Base-by-base conservation (phyloP, 2,797 vertebrate genomes). In the Esox lucius region DNA sequence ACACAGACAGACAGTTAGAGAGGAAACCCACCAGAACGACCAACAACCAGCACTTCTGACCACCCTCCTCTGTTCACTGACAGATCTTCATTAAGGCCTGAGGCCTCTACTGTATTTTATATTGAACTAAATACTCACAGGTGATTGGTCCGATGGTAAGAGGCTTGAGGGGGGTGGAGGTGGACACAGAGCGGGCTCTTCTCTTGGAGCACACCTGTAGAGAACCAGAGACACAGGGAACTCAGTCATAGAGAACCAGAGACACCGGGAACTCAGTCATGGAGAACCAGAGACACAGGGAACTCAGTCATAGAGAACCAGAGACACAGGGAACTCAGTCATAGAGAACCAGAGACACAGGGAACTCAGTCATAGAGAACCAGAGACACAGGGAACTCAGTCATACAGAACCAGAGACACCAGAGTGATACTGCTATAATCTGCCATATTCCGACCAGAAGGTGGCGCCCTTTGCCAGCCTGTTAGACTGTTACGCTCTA, bases 111-210 rank as follows among this genome's bases (percentile, higher is more conserved):
- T 9, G 9, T 67, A 67, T n/a, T 35, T 22, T 11, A 39, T 7
- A 28, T 19, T 22, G 26, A 67, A 4, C 9, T 16, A 13, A 48
- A 70, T 53, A 78, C 71, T 78, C 71, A 81, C 80, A 73, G 22
- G 13, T 61, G 53, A 81, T 81, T 71, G 80, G 80, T 2, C 80
- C 76, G 12, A 78, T 39, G 3, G 71, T 75, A 48, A 81, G 74
- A 13, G 71, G 66, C 22, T 73, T 22, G 31, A 59, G 49, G 9
- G 1, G 28, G 28, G 59, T 61, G 59, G 74, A 68, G 24, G 48
- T 75, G 74, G 73, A 73, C 28, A 78, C 39, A 28, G 76, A 81
- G 39, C 80, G 80, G 31, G 70, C 66, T 1, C 9, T 28, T 66
- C 80, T 72, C 39, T 70, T 65, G 35, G 22, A 65, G 67, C 80